Evolutionary conservation across 2,797 vertebrate species (phyloP), one percentile per base, ranked within the genome.

Genomic region (Falco peregrinus): DNA sequence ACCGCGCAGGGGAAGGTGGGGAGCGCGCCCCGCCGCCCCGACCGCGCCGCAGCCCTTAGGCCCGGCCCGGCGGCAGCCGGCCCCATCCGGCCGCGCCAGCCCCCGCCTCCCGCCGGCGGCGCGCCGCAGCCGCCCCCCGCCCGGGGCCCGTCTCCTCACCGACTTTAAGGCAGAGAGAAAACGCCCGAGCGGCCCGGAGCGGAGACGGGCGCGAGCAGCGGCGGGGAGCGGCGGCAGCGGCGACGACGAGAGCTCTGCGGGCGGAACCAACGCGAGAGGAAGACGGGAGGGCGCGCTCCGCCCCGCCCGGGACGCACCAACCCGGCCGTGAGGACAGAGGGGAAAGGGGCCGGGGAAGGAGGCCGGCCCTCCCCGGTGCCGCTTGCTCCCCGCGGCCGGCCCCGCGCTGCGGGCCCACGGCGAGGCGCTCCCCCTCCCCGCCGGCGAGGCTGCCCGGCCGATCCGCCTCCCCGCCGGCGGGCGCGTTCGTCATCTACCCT

Each of bases 151-250:
- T 13, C 28, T 48, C 31, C 98, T 98, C 87, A 98, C 98, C 98
- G 97, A 98, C 95, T 98, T 98, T 97, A 98, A 98, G 97, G 97
- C 98, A 97, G 97, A 97, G 96, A 98, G 97, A 95, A 98, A 97
- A 98, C 89, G 97, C 97, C 97, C 97, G 90, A 91, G 93, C 31
- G 90, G 97, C 63, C 90, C 92, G 97, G 82, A 97, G 93, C 74
- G 35, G 87, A 79, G 91, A 93, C 76, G 75, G 39, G 59, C 79
- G 56, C 35, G 54, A 95, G 54, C 57, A 5, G n/a, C 70, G 24
- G 33, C 70, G 11, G 29, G 13, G n/a, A 35, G 6, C 56, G 3
- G 89, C 59, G 3, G 53, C n/a, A 33, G 64, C 10, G 6, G 6
- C 31, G 9, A 16, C 35, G 60, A 11, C 65, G 41, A 59, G 47